These are phyloP conservation scores for Piliocolobus tephrosceles DNA, from an alignment of 2,113 vertebrate genomes.

Conservation along the genomic window DNA sequence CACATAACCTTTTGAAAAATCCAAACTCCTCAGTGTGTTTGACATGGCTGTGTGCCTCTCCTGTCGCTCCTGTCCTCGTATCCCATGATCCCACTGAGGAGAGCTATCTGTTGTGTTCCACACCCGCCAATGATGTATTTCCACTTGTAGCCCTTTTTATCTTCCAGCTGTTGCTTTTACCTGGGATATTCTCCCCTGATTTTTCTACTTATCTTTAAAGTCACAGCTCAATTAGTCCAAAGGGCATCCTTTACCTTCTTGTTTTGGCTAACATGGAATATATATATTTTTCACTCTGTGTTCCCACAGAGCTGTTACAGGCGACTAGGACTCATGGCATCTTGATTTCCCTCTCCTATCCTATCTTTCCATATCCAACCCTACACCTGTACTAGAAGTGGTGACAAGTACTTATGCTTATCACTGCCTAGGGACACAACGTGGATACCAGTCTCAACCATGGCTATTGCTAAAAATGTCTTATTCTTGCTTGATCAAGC, in stretches of 20 bases:
- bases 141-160: background rate
- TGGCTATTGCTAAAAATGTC: background rate
- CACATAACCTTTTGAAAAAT: background rate
- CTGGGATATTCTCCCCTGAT: background rate
- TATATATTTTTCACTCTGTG: background rate
- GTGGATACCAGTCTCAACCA: background rate
- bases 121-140: background rate
- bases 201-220: background rate
- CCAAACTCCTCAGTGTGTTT: background rate
- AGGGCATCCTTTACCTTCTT: background rate
- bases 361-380: background rate
- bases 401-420: background rate
- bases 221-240: background rate
- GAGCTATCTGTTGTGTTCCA: background rate
- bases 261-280: background rate
- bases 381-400: background rate
- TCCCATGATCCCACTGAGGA: rapidly evolving
- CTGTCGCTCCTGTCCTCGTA: background rate
- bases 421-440: background rate
- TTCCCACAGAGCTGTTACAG: background rate
- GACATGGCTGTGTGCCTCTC: background rate
- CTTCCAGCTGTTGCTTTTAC: background rate
- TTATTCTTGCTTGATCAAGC: background rate
- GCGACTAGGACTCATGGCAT: background rate
- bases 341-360: no score